Percentiles rank a stretch among this genome's conserved stretches.
Evolutionary conservation across 2,888 invertebrate species (phyloP).

Genomic region (Tubulanus polymorphus): DNA sequence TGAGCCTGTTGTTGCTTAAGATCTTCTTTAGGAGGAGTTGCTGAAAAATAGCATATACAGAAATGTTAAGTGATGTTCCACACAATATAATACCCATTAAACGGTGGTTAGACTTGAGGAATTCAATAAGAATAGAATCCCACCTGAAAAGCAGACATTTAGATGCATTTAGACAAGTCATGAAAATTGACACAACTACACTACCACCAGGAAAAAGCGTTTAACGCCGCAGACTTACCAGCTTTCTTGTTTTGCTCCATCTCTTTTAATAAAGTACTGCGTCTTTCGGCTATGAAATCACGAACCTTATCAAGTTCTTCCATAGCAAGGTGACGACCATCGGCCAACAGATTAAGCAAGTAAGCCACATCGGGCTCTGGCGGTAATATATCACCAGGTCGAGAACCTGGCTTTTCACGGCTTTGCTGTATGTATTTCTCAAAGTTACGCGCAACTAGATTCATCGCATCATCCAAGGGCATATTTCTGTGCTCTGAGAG

Average conservation of each 20-base stretch:
- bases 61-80: too few relatives aligned
- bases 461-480: slow-evolving; percentile 86
- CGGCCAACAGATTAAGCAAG: slow-evolving; percentile 74
- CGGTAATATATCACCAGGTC: slow-evolving; percentile 7
- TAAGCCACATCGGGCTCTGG: slow-evolving; percentile 40
- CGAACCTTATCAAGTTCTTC: slow-evolving; percentile 47
- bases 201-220: neutral
- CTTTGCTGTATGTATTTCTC: slow-evolving; percentile 44
- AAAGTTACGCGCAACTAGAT: slow-evolving; percentile 63
- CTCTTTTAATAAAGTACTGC: slow-evolving; percentile 55
- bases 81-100: too few relatives aligned
- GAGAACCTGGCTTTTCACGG: slow-evolving; percentile 32
- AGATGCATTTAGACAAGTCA: too few relatives aligned
- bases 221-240: neutral
- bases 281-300: slow-evolving; percentile 67
- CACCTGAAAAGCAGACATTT: too few relatives aligned
- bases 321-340: slow-evolving; percentile 62
- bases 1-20: slow-evolving; percentile 63
- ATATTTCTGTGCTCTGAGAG: slow-evolving; percentile 84
- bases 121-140: too few relatives aligned
- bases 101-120: too few relatives aligned
- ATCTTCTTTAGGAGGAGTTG: too few relatives aligned
- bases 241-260: slow-evolving; percentile 15
- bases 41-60: too few relatives aligned
- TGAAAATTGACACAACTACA: too few relatives aligned